Base-by-base conservation (phyloP, 2,113 vertebrate genomes). In the Pampusana beccarii region DNA sequence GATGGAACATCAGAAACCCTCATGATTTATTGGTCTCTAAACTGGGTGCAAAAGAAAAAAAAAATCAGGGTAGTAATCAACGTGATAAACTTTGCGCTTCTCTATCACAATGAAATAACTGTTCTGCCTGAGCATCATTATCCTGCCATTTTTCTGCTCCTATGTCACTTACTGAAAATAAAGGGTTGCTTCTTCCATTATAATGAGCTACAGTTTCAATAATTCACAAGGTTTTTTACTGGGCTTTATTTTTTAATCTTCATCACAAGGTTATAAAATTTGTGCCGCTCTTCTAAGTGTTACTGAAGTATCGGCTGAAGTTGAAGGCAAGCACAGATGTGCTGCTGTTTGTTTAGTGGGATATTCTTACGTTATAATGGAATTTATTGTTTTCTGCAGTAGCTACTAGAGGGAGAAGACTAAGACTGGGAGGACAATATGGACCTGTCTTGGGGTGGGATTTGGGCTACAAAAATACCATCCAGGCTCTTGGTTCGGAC, bases 121-220 rank as follows among this genome's bases (percentile, higher is more conserved):
- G 83, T 84, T 97, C 94, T 91, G 58, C 84, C 85, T 83, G 83
- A 96, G 81, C 93, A 62, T 84, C 92, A 86, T 96, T 93, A 95
- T 84, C 69, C 44, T 24, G 40, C 82, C 80, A 34, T 93, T 97
- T 94, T 87, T 90, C 93, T 87, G 77, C 80, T 90, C 93, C 64
- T 6, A 7, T 88, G 92, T 91, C 97, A 95, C 94, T 94, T 89
- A 56, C 56, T 69, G 79, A 84, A 97, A 95, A 96, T 92, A 96
- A 96, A 97, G 88, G 80, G 71, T 95, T 71, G 3, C 71, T 96
- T 79, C 86, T 95, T 65, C 91, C 56, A 14, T 95, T 88, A 72
- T 91, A 96, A 97, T 92, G 95, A 97, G 96, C 90, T 87, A 42
- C 93, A 82, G 88, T 89, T 94, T 92, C 94, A 95, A 53, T 97